phyloP scores from a whole-genome alignment of 2,113 vertebrate species.

The Mormyrus iriodes region DNA sequence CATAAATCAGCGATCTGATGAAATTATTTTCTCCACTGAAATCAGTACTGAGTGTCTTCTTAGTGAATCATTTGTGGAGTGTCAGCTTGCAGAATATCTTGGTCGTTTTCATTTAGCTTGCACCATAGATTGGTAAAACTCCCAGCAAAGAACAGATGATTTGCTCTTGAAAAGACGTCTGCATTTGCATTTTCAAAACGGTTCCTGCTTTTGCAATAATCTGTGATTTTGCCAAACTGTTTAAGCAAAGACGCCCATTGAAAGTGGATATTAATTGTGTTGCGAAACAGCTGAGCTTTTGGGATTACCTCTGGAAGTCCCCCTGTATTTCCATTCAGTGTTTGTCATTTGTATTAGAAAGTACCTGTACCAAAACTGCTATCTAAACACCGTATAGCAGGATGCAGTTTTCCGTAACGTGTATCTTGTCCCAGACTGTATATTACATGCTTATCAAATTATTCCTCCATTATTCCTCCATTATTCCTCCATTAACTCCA shows the following conservation, averaged over 20 bases:
- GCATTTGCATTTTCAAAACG: background rate
- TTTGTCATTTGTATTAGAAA: background rate
- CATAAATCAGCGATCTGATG: no score
- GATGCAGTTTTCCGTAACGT: background rate
- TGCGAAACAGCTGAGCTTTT: background rate
- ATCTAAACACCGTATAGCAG: background rate
- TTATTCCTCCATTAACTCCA: no score
- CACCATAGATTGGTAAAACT: background rate
- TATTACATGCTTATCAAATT: background rate
- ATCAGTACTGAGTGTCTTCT: background rate
- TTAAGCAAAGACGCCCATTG: background rate
- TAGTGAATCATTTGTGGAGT: background rate
- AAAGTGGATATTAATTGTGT: background rate
- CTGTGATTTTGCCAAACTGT: background rate
- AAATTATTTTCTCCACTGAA: no score
- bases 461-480: no score
- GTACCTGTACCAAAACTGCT: background rate
- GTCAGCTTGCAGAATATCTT: background rate
- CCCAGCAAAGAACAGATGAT: background rate
- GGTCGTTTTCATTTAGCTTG: background rate
- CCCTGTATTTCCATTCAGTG: background rate
- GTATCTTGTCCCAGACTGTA: background rate
- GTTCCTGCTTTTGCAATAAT: background rate
- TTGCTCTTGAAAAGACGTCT: background rate
- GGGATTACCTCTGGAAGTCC: slow-evolving; percentile 2